Base-by-base conservation (phyloP, 1,140 invertebrate species). In the Antheraea pernyi region DNA sequence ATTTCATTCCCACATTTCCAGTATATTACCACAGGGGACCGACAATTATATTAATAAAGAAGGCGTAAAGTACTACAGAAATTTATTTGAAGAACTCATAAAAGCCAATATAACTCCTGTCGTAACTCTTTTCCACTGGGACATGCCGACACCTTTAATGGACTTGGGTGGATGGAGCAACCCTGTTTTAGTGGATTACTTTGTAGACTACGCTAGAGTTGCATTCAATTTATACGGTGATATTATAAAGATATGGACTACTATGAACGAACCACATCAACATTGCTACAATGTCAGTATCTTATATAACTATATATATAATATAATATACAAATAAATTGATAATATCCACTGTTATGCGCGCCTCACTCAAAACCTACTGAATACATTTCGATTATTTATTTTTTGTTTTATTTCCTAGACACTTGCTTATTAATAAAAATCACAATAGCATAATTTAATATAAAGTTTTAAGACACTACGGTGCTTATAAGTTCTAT, bases 121-220 rank as follows among this genome's bases (percentile, higher is more conserved):
- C 68, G 93, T 94, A 13, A 94, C 94, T 5, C 85, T 95, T 59
- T 94, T 93, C 75, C 94, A 95, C 74, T 94, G 93, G 91, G 94
- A 95, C 81, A 80, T 94, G 68, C 94, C 94, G 0, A 91, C 93
- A 67, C 58, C 86, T 5, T 77, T 95, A 1, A 92, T 95, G 89
- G 92, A 94, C 4, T 78, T 94, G 13, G 95, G 95, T 3, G 95
- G 95, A 7, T 95, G 94, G 94, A 83, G 85, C 0, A 95, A 95
- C 81, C 85, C 91, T 3, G 78, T 91, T 53, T 93, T 95, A 64
- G 89, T 93, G 1, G 91, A 95, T 67, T 94, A 93, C 89, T 95
- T 95, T 72, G 93, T 91, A 66, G 94, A 95, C 78, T 96, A 94
- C 76, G 95, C 95, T 0, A 85, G 92, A 70, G 73, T 96, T 5